Conservation (phyloP, 2,113 vertebrate genomes). For the Petromus typicus region DNA sequence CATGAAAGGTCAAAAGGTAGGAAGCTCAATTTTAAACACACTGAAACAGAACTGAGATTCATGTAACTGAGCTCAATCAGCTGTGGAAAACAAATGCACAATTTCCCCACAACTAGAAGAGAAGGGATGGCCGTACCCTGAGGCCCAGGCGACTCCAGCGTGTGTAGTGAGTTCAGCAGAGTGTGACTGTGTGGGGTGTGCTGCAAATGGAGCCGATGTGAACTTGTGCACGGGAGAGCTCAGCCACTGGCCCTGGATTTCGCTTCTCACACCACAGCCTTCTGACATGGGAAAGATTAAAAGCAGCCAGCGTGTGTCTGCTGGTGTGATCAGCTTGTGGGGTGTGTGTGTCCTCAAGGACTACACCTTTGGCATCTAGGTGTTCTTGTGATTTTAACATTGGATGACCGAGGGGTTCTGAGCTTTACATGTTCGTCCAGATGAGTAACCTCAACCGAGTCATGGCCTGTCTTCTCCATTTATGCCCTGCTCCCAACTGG, state of each 20-base stretch:
- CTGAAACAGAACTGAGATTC: constrained; percentile 29
- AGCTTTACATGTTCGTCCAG: constrained; percentile 27
- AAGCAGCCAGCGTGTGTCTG: neutral
- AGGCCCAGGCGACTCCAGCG: neutral
- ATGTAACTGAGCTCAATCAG: neutral
- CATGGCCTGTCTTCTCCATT: neutral
- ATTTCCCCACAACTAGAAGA: neutral
- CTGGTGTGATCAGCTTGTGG: neutral
- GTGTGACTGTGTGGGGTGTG: neutral
- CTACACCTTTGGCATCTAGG: neutral
- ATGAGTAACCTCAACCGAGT: neutral
- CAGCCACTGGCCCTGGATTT: neutral
- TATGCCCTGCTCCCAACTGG: constrained; percentile 26
- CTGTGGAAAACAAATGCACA: constrained; percentile 16
- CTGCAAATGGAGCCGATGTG: constrained; percentile 11
- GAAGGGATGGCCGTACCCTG: constrained; percentile 2
- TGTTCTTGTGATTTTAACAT: neutral
- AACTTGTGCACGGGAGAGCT: neutral
- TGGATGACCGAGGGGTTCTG: neutral
- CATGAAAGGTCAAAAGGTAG: neutral
- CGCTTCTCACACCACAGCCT: neutral
- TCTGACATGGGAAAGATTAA: constrained; percentile 22
- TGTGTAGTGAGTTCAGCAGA: neutral
- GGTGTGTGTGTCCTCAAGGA: neutral
- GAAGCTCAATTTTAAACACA: constrained; percentile 44